phyloP scores from a whole-genome alignment of 2,888 invertebrate genomes.

The Agriotes lineatus region DNA sequence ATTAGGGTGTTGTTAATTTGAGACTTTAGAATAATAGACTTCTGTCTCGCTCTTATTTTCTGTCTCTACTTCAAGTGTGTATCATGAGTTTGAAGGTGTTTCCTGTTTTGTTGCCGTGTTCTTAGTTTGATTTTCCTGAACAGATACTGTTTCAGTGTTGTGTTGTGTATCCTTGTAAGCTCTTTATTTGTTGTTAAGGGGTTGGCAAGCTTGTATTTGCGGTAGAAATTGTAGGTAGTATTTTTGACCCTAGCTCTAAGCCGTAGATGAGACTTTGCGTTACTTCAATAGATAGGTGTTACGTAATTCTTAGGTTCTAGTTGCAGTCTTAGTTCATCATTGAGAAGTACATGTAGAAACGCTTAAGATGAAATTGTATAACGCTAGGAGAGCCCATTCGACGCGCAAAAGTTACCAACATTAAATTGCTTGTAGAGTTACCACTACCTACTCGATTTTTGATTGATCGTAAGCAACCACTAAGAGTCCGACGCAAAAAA shows the following conservation, averaged over 20 bases:
- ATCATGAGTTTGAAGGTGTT: slow-evolving; percentile 10
- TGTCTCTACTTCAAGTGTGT: slow-evolving; percentile 37
- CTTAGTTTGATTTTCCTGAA: slow-evolving; percentile 5
- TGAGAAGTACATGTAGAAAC: slow-evolving; percentile 36
- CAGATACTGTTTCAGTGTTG: slow-evolving; percentile 52
- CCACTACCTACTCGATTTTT: slow-evolving; percentile 10
- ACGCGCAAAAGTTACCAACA: slow-evolving; percentile 2
- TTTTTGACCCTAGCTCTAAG: slow-evolving; percentile 23
- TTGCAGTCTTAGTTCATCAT: slow-evolving; percentile 15
- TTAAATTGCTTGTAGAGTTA: slow-evolving; percentile 18
- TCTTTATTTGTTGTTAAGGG: slow-evolving; percentile 62
- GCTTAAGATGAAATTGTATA: slow-evolving; percentile 2
- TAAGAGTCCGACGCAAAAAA: background rate
- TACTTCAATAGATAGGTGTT: slow-evolving; percentile 10
- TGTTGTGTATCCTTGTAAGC: slow-evolving; percentile 68
- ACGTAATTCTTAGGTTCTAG: slow-evolving; percentile 20
- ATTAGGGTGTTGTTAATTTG: too few relatives aligned
- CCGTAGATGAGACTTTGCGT: slow-evolving; percentile 16
- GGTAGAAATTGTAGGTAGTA: slow-evolving; percentile 51
- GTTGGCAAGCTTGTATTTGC: slow-evolving; percentile 66
- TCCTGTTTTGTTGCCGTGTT: background rate
- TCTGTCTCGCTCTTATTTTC: too few relatives aligned
- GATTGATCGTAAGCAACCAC: background rate
- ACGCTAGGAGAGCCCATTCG: background rate
- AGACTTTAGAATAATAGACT: too few relatives aligned